A percentile compares a stretch with the other conserved stretches of the same genome.
Conservation (phyloP, 2,113 vertebrate species). For the Tricholaema leucomelas region DNA sequence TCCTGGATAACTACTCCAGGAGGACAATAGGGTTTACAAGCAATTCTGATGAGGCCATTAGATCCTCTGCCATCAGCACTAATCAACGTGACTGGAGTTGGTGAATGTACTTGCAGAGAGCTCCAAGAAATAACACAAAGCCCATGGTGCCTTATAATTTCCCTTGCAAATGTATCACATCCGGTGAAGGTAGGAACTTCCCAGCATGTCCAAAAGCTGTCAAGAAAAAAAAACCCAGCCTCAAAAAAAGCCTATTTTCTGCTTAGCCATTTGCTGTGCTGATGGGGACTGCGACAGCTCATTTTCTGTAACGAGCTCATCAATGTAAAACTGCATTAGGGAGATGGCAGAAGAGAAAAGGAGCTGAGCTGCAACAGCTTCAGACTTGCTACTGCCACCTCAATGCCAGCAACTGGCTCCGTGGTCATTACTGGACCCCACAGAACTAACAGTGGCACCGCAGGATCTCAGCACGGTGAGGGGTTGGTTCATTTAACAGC, state of each 20-base stretch:
- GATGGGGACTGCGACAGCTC: not conserved
- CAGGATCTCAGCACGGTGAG: too few species aligned
- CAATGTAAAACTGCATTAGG: not conserved
- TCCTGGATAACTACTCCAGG: not conserved
- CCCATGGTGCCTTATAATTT: not conserved
- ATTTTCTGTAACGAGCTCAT: slow-evolving; percentile 20
- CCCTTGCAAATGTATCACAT: not conserved
- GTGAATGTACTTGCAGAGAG: slow-evolving; percentile 7
- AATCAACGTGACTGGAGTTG: not conserved
- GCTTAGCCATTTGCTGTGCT: not conserved
- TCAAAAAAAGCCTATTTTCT: not conserved
- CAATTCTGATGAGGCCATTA: slow-evolving; percentile 23
- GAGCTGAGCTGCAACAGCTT: not conserved
- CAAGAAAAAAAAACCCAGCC: not conserved
- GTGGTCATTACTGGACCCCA: not conserved
- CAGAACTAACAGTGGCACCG: not conserved
- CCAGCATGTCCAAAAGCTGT: not conserved
- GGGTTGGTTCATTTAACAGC: too few species aligned
- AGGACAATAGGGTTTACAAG: slow-evolving; percentile 40
- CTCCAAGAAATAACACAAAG: not conserved
- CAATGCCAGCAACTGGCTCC: not conserved
- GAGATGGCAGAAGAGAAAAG: not conserved
- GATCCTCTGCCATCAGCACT: not conserved
- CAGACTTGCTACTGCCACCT: not conserved
- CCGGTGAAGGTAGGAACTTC: not conserved